Evolutionary conservation across 2,888 invertebrate species (phyloP).

Genomic region (Galeruca laticollis): DNA sequence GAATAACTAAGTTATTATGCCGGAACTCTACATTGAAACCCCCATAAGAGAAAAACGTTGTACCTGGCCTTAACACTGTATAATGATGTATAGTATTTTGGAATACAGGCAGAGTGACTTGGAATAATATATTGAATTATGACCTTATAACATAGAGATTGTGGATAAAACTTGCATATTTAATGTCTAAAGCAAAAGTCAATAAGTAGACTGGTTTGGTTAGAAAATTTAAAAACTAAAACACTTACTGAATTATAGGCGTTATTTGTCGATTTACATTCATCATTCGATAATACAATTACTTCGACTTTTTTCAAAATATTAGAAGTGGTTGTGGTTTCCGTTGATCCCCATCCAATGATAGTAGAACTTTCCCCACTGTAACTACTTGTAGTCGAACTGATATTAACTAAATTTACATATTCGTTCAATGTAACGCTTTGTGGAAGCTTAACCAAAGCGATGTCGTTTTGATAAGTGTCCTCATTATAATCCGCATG

Average conservation of each 20-base stretch:
- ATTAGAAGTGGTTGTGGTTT: slow-evolving; percentile 23
- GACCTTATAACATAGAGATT: too few species aligned
- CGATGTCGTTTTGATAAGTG: slow-evolving; percentile 32
- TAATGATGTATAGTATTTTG: too few species aligned
- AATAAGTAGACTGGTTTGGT: too few species aligned
- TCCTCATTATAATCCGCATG: slow-evolving; percentile 16
- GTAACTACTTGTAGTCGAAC: slow-evolving; percentile 26
- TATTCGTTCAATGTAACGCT: slow-evolving; percentile 39
- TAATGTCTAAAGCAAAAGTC: too few species aligned
- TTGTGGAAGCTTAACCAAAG: slow-evolving; percentile 42
- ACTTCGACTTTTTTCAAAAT: slow-evolving; percentile 39
- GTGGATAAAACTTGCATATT: too few species aligned
- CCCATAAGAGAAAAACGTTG: too few species aligned
- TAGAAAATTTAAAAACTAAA: not conserved
- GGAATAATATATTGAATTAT: too few species aligned
- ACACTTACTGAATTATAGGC: slow-evolving; percentile 18
- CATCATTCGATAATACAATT: slow-evolving; percentile 37
- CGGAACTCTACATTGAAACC: too few species aligned
- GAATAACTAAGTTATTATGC: too few species aligned
- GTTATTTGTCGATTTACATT: slow-evolving; percentile 22
- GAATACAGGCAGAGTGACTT: too few species aligned
- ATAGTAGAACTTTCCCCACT: slow-evolving; percentile 31
- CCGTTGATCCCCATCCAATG: slow-evolving; percentile 45
- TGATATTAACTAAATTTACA: slow-evolving; percentile 33
- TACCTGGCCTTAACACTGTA: too few species aligned